Base-by-base conservation (phyloP, 2,113 vertebrate species). In the Cyrtonyx montezumae region DNA sequence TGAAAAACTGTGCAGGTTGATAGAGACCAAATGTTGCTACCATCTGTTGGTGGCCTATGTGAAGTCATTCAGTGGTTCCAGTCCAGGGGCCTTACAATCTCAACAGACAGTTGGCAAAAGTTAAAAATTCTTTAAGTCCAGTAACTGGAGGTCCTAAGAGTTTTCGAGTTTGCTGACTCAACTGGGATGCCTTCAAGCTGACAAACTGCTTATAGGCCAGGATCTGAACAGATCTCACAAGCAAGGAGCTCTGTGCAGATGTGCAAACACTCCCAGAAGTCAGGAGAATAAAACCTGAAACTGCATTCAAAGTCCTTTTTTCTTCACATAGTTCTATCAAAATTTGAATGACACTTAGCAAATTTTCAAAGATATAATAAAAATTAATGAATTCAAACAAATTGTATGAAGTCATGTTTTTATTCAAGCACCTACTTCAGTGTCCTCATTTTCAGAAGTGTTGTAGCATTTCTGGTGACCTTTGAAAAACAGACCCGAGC, bases 21-120 rank as follows among this genome's bases (percentile, higher is more conserved):
- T 62, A 76, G 66, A 89, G 87, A 97, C 79, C 89, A 97, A 96
- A 95, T 94, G 85, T 83, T 90, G 84, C 26, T 79, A 85, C 91
- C 92, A 95, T 96, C 94, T 96, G 83, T 87, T 77, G 75, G 76
- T 73, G 70, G 49, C 79, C 84, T 71, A 21, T n/a, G 58, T 95
- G 90, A 96, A 95, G 94, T 73, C 58, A 91, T 51, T 91, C 49
- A 66, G 53, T 59, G 78, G 28, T 93, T 93, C 58, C 82, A 83
- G 62, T 59, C 92, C 86, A 93, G 73, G 76, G 63, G 80, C 62
- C 73, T 86, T 58, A 90, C 21, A 76, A 93, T 59, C 80, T 73
- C 80, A 84, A 63, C 45, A 51, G 71, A 84, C 56, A 94, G 66
- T 76, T 93, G 86, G 91, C 92, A 92, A 94, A 96, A 93, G 34